Percentiles rank a stretch among this genome's conserved stretches.
Evolutionary conservation across 1,140 invertebrate genomes (phyloP).

Genomic region (Leptinotarsa defecta): DNA sequence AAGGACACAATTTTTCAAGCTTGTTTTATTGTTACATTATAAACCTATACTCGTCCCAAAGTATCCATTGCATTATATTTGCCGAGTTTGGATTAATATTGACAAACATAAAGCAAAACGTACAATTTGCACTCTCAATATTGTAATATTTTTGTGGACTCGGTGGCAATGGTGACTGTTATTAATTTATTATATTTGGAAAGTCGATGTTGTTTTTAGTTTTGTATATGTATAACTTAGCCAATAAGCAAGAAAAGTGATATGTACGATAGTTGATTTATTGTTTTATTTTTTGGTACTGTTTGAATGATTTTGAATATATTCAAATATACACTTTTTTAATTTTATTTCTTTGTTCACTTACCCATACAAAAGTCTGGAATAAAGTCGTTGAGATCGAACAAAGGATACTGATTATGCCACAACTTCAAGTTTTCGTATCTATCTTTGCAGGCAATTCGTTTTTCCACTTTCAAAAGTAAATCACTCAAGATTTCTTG

Average conservation of each 20-base stretch:
- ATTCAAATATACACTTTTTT: not conserved
- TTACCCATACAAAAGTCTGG: constrained; percentile 35
- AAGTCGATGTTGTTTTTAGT: not conserved
- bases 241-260: constrained; percentile 22
- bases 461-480: constrained; percentile 26
- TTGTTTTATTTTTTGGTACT: constrained; percentile 25
- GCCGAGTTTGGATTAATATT: too few relatives aligned
- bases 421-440: constrained; percentile 26
- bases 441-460: constrained; percentile 26
- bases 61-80: too few relatives aligned
- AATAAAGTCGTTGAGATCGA: constrained; percentile 27
- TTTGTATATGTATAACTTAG: constrained; percentile 13
- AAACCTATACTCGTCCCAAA: too few relatives aligned
- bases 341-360: not conserved
- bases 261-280: constrained; percentile 17
- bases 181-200: not conserved
- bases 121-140: too few relatives aligned
- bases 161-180: not conserved
- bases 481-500: constrained; percentile 28
- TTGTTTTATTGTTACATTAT: too few relatives aligned
- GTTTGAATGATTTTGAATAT: constrained; percentile 7
- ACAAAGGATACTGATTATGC: constrained; percentile 37
- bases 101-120: too few relatives aligned
- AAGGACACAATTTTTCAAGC: too few relatives aligned
- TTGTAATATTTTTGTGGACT: too few relatives aligned